Evolutionary conservation across 2,113 vertebrate genomes (phyloP).

Genomic region (Hipposideros armiger): DNA sequence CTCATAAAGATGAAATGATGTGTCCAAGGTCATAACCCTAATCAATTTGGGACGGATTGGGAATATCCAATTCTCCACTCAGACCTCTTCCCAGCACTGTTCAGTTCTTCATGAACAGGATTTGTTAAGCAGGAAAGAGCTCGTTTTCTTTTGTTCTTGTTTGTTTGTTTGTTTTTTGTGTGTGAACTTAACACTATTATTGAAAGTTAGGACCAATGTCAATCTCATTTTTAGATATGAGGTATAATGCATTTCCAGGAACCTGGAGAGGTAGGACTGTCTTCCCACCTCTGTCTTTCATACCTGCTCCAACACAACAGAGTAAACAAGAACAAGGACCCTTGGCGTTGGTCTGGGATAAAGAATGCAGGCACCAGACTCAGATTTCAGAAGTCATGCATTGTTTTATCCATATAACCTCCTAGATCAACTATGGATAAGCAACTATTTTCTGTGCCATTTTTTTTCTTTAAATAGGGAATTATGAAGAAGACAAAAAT

Average conservation of each 20-base stretch:
- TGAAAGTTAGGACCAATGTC: neutral
- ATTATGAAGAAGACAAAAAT: neutral
- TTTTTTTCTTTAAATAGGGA: neutral
- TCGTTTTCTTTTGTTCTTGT: neutral
- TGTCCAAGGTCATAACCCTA: neutral
- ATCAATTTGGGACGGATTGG: neutral
- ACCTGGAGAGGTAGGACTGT: neutral
- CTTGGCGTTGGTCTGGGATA: neutral
- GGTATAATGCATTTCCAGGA: neutral
- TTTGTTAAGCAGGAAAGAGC: neutral
- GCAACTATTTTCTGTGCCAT: neutral
- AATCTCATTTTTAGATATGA: neutral
- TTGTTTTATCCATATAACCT: neutral
- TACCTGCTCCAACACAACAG: neutral
- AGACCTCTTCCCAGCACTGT: neutral
- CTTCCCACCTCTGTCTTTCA: neutral
- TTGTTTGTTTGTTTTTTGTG: too few relatives aligned
- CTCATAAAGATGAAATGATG: neutral
- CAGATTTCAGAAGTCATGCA: neutral
- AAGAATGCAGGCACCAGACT: neutral
- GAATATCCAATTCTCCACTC: neutral
- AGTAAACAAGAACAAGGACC: neutral
- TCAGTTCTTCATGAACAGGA: neutral
- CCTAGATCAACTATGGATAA: neutral
- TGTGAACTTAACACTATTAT: neutral